Percentiles rank a stretch among this genome's conserved stretches.
phyloP scores from a whole-genome alignment of 2,797 vertebrate species.

The Fringilla coelebs region DNA sequence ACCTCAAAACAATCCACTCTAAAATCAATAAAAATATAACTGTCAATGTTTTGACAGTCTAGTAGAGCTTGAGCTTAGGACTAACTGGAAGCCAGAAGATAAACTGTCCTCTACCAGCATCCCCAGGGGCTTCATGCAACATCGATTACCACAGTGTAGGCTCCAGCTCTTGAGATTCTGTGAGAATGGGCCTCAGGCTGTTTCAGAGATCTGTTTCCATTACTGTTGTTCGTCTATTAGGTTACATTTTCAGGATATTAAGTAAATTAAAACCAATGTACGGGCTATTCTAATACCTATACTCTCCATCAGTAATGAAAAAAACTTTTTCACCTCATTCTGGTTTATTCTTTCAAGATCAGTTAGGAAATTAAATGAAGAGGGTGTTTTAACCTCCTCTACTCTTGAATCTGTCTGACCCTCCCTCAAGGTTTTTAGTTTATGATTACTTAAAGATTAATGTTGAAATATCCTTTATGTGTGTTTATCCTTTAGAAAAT shows the following conservation, averaged over 20 bases:
- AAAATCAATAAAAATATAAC: constrained; percentile 5
- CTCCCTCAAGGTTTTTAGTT: background rate
- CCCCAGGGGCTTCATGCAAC: background rate
- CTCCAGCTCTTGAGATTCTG: background rate
- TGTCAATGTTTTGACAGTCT: background rate
- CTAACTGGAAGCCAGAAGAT: background rate
- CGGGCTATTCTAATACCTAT: background rate
- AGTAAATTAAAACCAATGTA: background rate
- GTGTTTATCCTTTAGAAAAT: background rate
- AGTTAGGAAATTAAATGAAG: background rate
- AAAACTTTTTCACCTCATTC: background rate
- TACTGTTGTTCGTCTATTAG: background rate
- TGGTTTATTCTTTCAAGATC: background rate
- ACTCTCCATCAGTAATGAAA: background rate
- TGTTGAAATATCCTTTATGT: background rate
- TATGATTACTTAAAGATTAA: background rate
- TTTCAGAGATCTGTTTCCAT: background rate
- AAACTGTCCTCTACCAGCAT: background rate
- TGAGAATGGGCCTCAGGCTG: background rate
- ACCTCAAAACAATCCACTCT: background rate
- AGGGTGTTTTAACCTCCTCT: background rate
- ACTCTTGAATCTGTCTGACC: background rate
- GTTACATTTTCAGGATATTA: background rate
- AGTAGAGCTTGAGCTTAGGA: background rate
- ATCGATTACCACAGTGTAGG: background rate